Conservation (phyloP, 2,888 invertebrate species). For the Drosophila borborema region DNA sequence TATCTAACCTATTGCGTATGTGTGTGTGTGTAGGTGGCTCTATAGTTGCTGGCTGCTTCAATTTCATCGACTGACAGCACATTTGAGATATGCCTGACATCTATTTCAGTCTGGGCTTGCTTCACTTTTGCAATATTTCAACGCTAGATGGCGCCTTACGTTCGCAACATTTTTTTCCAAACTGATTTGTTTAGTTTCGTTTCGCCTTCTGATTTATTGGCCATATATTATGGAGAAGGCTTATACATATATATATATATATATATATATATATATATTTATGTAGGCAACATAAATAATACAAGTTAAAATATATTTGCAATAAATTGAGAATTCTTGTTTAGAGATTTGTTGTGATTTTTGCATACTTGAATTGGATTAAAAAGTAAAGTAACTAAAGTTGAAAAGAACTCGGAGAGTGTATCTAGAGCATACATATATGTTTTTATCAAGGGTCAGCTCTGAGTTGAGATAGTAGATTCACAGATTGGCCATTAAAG, state of each 20-base stretch:
- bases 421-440: no score
- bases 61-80: conserved; percentile 9
- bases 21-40: not conserved
- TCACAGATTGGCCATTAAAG: no score
- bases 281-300: not conserved
- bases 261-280: not conserved
- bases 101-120: not conserved
- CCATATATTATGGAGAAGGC: not conserved
- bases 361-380: not conserved
- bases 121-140: not conserved
- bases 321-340: not conserved
- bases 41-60: not conserved
- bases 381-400: no score
- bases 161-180: not conserved
- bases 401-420: no score
- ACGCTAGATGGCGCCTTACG: conserved; percentile 7
- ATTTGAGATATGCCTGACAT: conserved; percentile 1
- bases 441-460: no score
- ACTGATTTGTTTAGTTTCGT: conserved; percentile 4
- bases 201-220: not conserved
- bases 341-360: not conserved
- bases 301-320: not conserved
- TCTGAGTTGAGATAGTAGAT: no score
- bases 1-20: no score
- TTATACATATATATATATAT: not conserved